Conservation (phyloP, 1,140 invertebrate species). For the Drosophila gunungcola region DNA sequence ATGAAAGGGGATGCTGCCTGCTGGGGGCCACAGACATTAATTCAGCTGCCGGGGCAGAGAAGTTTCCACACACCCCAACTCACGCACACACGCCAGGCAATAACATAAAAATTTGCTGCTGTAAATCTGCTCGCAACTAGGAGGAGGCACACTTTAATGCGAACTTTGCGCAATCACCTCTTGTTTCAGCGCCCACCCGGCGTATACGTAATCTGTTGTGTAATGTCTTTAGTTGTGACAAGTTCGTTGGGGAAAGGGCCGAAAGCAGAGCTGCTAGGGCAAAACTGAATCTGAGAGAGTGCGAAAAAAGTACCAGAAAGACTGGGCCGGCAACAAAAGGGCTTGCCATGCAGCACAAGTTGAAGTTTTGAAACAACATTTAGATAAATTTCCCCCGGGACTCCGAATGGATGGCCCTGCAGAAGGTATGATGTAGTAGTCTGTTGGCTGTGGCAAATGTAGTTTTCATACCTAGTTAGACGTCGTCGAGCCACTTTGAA, state of each 20-base stretch:
- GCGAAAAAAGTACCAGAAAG: conserved; percentile 61
- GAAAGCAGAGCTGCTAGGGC: conserved; percentile 30
- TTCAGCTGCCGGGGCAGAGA: conserved; percentile 17
- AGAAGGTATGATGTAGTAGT: conserved; percentile 54
- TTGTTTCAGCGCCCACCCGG: conserved; percentile 42
- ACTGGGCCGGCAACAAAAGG: not conserved
- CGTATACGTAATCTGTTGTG: conserved; percentile 81
- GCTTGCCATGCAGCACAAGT: conserved; percentile 30
- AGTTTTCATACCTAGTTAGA: conserved; percentile 50
- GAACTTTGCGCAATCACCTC: conserved; percentile 29
- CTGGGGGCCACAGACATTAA: conserved; percentile 48
- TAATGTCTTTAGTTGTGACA: conserved; percentile 84
- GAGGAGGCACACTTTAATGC: conserved; percentile 66
- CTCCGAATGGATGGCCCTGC: conserved; percentile 29
- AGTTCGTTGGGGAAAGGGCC: conserved; percentile 62
- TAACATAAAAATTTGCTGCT: conserved; percentile 82
- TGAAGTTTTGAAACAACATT: conserved; percentile 84
- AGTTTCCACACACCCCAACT: conserved; percentile 13
- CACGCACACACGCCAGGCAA: conserved; percentile 42
- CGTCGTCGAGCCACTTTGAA: conserved; percentile 19
- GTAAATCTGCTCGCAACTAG: conserved; percentile 67
- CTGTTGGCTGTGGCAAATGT: conserved; percentile 35
- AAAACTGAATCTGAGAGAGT: conserved; percentile 76
- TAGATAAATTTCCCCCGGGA: conserved; percentile 83
- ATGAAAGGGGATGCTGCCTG: conserved; percentile 35